phyloP scores from a whole-genome alignment of 2,888 invertebrate species.

The Acrocyrtus sp. region DNA sequence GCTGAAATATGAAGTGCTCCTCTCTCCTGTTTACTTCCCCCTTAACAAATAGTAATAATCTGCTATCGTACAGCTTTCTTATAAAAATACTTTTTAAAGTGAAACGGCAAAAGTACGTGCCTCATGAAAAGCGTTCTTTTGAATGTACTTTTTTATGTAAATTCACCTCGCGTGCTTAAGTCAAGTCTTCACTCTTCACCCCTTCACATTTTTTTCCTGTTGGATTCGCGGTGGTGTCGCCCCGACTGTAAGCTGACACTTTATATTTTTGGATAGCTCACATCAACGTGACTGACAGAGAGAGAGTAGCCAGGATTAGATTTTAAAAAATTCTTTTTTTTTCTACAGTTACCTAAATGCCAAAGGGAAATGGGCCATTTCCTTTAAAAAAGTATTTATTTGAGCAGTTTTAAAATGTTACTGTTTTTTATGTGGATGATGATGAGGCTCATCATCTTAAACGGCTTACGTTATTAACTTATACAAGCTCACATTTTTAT shows the following conservation, averaged over 20 bases:
- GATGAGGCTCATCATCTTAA: background rate
- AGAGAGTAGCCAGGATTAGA: background rate
- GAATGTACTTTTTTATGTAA: background rate
- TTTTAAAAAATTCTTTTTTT: background rate
- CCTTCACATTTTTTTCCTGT: background rate
- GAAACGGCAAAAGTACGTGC: background rate
- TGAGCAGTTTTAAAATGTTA: background rate
- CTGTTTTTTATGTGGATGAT: constrained; percentile 10
- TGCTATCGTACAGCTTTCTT: too few species aligned
- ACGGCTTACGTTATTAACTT: background rate
- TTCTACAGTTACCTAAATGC: background rate
- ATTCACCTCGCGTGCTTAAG: background rate
- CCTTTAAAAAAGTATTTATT: background rate
- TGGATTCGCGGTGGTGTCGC: too few species aligned
- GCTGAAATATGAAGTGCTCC: background rate
- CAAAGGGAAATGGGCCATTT: background rate
- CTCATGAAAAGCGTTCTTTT: background rate
- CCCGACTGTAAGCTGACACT: background rate
- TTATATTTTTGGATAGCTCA: too few species aligned
- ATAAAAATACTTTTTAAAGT: background rate
- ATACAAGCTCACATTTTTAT: background rate
- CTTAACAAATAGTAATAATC: too few species aligned
- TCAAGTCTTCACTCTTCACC: too few species aligned
- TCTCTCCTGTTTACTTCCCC: too few species aligned
- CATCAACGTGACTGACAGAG: background rate